Conservation (phyloP, 2,888 invertebrate genomes). For the Buathra laborator region DNA sequence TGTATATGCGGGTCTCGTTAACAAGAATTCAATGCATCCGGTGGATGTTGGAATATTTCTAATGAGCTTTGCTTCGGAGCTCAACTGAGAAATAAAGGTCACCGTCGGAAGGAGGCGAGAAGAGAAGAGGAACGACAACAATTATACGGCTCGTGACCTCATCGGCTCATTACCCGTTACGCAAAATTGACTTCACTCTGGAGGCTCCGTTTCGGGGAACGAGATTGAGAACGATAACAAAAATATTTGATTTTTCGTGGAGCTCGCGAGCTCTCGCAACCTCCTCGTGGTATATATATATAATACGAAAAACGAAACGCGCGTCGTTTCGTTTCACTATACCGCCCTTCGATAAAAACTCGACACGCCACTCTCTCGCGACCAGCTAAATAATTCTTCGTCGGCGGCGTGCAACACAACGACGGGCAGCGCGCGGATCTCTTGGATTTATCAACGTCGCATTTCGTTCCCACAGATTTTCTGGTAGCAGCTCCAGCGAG, state of each 20-base stretch:
- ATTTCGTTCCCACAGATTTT: conserved; percentile 53
- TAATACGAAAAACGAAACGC: background rate
- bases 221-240: conserved; percentile 18
- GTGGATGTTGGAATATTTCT: conserved; percentile 48
- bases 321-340: conserved; percentile 24
- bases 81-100: conserved; percentile 49
- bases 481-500: background rate
- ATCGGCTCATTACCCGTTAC: conserved; percentile 60
- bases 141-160: conserved; percentile 62
- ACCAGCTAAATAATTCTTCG: conserved; percentile 63
- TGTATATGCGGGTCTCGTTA: conserved; percentile 52
- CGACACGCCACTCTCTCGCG: conserved; percentile 54
- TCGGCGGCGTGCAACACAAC: conserved; percentile 8
- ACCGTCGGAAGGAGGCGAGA: conserved; percentile 37
- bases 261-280: background rate
- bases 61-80: conserved; percentile 7
- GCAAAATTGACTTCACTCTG: conserved; percentile 1
- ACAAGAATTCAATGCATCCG: conserved; percentile 64
- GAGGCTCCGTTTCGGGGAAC: background rate
- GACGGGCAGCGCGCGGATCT: background rate
- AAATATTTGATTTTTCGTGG: background rate
- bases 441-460: conserved; percentile 56
- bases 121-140: conserved; percentile 31
- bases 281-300: background rate
- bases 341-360: conserved; percentile 52